phyloP scores from a whole-genome alignment of 2,888 invertebrate genomes.

The Pristionchus mayeri region DNA sequence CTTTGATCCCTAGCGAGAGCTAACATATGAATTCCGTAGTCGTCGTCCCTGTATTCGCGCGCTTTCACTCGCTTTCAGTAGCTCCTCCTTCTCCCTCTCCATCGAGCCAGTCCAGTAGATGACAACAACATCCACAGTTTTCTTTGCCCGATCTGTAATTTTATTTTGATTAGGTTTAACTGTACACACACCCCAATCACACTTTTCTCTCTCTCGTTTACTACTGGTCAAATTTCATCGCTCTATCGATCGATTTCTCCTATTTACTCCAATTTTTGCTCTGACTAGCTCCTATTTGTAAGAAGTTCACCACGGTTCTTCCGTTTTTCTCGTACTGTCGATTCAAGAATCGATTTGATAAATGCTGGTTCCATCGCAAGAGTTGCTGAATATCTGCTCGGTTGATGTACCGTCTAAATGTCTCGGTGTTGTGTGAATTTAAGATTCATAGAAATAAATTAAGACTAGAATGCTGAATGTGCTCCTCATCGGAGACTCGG shows the following conservation, averaged over 20 bases:
- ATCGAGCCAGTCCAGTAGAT: conserved; percentile 2
- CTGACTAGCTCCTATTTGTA: neutral
- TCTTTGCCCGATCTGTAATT: neutral
- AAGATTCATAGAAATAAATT: no score
- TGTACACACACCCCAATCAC: conserved; percentile 3
- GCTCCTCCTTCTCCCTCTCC: neutral
- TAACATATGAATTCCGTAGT: neutral
- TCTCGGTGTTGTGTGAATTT: no score
- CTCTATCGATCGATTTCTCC: conserved; percentile 6
- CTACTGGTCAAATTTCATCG: conserved; percentile 37
- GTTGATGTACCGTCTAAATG: neutral
- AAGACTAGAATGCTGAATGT: conserved; percentile 82
- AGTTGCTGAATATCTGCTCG: neutral
- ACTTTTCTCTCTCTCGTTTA: neutral
- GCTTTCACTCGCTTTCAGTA: neutral
- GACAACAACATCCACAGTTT: neutral
- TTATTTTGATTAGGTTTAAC: neutral
- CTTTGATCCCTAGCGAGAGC: neutral
- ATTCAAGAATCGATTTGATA: conserved; percentile 28
- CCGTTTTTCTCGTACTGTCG: conserved; percentile 3
- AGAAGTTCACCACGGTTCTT: conserved; percentile 16
- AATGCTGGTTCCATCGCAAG: conserved; percentile 18
- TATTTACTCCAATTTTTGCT: neutral
- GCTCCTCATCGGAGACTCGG: conserved; percentile 81
- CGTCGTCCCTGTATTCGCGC: neutral